A percentile compares a stretch with the other conserved stretches of the same genome.
Conservation (phyloP, 2,797 vertebrate genomes). For the Sebastes minor region DNA sequence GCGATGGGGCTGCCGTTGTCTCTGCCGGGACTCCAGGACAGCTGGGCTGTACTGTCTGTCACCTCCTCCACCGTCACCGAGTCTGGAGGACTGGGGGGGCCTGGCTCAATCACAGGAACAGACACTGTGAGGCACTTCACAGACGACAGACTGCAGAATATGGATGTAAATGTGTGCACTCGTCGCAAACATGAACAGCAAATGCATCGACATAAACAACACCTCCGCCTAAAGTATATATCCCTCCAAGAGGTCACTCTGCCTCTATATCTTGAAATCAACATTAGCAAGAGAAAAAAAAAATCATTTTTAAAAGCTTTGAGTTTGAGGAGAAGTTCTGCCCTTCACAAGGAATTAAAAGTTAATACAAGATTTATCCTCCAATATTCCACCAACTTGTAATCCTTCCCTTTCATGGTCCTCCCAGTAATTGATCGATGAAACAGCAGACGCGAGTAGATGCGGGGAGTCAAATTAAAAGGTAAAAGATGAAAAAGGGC, state of each 20-base stretch:
- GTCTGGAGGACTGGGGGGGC: slow-evolving; percentile 85
- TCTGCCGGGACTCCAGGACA: slow-evolving; percentile 84
- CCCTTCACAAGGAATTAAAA: slow-evolving; percentile 62
- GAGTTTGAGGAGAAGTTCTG: slow-evolving; percentile 26
- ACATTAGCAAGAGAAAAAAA: neutral
- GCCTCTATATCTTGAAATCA: slow-evolving; percentile 17
- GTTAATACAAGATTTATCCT: slow-evolving; percentile 62
- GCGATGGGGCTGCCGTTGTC: slow-evolving; percentile 87
- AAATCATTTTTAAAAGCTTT: slow-evolving; percentile 26
- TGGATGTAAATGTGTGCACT: neutral
- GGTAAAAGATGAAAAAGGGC: slow-evolving; percentile 67
- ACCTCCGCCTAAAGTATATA: neutral
- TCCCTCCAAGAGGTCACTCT: neutral
- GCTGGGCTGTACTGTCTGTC: slow-evolving; percentile 87
- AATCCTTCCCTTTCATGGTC: slow-evolving; percentile 51
- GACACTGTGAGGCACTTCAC: slow-evolving; percentile 61
- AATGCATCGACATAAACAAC: neutral
- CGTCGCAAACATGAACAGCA: neutral
- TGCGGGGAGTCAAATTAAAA: slow-evolving; percentile 64
- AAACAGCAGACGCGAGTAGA: slow-evolving; percentile 42
- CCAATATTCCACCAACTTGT: slow-evolving; percentile 54
- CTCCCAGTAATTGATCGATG: slow-evolving; percentile 62
- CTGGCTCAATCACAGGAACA: slow-evolving; percentile 78
- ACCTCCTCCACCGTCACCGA: slow-evolving; percentile 86
- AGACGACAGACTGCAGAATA: neutral